phyloP scores from a whole-genome alignment of 1,140 invertebrate genomes.

The Euschistus heros region DNA sequence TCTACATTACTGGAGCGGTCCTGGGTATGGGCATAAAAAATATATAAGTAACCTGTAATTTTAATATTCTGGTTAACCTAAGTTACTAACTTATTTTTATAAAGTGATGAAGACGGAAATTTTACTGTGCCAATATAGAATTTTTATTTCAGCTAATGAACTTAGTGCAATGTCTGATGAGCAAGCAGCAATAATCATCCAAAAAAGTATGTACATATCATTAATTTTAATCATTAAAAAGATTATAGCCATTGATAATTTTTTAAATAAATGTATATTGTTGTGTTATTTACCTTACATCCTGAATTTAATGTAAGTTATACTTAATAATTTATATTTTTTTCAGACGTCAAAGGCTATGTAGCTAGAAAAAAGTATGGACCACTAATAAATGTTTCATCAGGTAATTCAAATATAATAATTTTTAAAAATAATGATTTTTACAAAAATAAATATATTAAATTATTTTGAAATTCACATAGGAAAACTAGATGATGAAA shows the following conservation, averaged over 20 bases:
- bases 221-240: too few species aligned
- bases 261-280: neutral
- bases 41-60: too few species aligned
- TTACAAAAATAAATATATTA: neutral
- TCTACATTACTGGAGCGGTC: too few species aligned
- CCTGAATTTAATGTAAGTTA: neutral
- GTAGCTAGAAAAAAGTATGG: slow-evolving; percentile 51
- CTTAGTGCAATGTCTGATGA: slow-evolving; percentile 37
- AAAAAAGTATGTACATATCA: slow-evolving; percentile 49
- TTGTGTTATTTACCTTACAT: neutral
- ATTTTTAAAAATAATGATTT: neutral
- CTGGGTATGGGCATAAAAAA: too few species aligned
- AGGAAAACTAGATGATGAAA: slow-evolving; percentile 54
- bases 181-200: slow-evolving; percentile 55
- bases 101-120: neutral
- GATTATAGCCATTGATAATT: too few species aligned
- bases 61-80: too few species aligned
- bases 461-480: slow-evolving; percentile 31
- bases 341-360: slow-evolving; percentile 59
- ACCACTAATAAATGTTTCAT: slow-evolving; percentile 44
- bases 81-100: too few species aligned
- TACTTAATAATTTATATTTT: slow-evolving; percentile 4
- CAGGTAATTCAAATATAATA: slow-evolving; percentile 28
- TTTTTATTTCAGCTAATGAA: slow-evolving; percentile 10
- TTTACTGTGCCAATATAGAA: neutral